Evolutionary conservation across 1,140 invertebrate species (phyloP), one percentile per base, ranked within the genome.

Genomic region (Drosophila gunungcola): DNA sequence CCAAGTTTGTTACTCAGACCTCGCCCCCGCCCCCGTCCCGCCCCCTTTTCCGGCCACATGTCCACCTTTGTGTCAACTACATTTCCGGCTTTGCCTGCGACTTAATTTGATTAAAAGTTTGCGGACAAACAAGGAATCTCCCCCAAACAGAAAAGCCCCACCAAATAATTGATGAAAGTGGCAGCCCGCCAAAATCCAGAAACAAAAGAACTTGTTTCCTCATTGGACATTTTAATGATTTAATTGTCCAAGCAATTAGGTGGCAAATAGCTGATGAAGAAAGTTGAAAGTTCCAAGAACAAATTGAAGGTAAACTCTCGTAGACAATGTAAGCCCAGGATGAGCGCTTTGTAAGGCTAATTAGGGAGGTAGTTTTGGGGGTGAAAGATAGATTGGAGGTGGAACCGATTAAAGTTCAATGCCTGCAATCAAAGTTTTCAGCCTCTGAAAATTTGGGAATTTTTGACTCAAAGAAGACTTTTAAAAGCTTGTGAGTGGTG

Each of bases 81-180:
- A 83, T 79, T 83, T 80, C 75, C 75, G 67, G 62, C 75, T 67
- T 38, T 88, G 83, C 79, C 75, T 72, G 78, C 55, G 83, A 88
- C 83, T 88, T 88, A 88, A 88, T 88, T 88, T 88, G 83, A 88
- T 88, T 88, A 88, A 88, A 88, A 88, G 79, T 88, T 89, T 88
- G 75, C 54, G 63, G 63, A 55, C 69, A 62, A 60, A 68, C 75
- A 45, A 75, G 78, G 62, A 70, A 74, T 56, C 49, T 36, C 48
- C 38, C 41, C 51, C 10, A 29, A 13, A 21, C 25, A 9, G 9
- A 13, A 7, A 21, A 6, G 27, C n/a, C 36, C 27, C 21, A 4
- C 4, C 42, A 41, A 65, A 48, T 70, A 78, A 78, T 86, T 58
- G 73, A 78, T 70, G 76, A 61, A 67, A 81, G 78, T 62, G 56